A percentile compares a stretch with the other conserved stretches of the same genome.
Conservation (phyloP, 2,797 vertebrate species). For the Tamandua tetradactyla region DNA sequence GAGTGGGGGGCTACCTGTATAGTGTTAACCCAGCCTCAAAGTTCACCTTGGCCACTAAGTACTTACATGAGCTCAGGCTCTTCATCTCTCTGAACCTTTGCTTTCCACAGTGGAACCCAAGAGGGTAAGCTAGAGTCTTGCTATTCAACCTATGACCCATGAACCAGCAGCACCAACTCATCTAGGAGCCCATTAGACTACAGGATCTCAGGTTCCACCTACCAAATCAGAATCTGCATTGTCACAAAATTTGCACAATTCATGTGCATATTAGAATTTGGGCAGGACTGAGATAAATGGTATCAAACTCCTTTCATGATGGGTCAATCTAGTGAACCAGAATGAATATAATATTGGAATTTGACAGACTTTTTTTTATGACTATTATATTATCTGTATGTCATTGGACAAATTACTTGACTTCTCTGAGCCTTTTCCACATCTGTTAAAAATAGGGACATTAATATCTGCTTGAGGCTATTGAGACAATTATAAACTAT, state of each 20-base stretch:
- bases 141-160: rapidly evolving
- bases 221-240: neutral
- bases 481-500: neutral
- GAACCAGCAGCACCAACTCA: neutral
- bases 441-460: neutral
- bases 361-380: neutral
- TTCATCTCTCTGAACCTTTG: neutral
- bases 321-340: neutral
- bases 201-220: neutral
- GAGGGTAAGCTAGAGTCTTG: neutral
- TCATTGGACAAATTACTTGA: neutral
- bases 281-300: neutral
- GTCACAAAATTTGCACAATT: neutral
- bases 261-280: neutral
- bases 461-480: neutral
- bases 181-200: neutral
- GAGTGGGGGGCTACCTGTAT: too few relatives aligned
- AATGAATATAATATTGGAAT: neutral
- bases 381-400: neutral
- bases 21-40: neutral
- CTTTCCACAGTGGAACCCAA: neutral
- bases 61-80: neutral
- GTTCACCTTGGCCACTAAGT: neutral
- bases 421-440: neutral
- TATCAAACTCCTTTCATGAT: neutral